These are phyloP conservation scores for Lipotes vexillifer DNA, from an alignment of 2,113 vertebrate species.

Conservation along the genomic window DNA sequence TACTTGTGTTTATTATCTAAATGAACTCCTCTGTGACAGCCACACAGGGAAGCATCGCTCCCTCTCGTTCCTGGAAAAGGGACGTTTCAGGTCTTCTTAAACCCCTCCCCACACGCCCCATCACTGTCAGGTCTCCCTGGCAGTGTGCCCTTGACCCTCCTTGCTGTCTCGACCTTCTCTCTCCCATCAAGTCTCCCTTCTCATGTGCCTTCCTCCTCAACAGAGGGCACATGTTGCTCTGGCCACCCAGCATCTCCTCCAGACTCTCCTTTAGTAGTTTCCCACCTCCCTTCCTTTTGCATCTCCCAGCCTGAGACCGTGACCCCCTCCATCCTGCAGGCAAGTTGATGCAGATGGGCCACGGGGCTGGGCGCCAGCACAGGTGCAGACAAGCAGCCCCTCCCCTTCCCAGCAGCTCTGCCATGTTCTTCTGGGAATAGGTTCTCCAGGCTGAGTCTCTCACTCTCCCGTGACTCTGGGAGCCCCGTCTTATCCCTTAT, in stretches of 20 bases:
- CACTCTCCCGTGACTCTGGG: accelerated
- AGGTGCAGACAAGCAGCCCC: neutral
- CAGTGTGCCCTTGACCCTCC: neutral
- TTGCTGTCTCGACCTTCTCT: neutral
- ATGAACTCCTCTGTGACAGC: neutral
- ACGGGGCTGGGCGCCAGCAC: accelerated
- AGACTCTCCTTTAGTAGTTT: no score
- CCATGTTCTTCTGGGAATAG: accelerated
- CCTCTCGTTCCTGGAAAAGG: neutral
- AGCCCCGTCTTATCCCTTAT: neutral
- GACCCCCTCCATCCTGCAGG: neutral
- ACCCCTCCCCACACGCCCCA: accelerated
- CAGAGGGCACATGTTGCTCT: accelerated
- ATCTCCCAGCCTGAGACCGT: accelerated
- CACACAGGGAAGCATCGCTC: no score
- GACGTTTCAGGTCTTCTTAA: no score
- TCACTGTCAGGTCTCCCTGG: neutral
- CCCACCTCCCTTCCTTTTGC: neutral
- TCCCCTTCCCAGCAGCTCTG: neutral
- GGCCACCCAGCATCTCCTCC: accelerated
- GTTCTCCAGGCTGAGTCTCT: neutral
- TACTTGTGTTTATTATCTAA: neutral
- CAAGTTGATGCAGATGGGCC: neutral
- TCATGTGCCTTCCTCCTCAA: neutral
- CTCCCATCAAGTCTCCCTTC: neutral